Evolutionary conservation across 1,140 invertebrate genomes (phyloP), one percentile per base, ranked within the genome.

Genomic region (Drosophila carrolli): DNA sequence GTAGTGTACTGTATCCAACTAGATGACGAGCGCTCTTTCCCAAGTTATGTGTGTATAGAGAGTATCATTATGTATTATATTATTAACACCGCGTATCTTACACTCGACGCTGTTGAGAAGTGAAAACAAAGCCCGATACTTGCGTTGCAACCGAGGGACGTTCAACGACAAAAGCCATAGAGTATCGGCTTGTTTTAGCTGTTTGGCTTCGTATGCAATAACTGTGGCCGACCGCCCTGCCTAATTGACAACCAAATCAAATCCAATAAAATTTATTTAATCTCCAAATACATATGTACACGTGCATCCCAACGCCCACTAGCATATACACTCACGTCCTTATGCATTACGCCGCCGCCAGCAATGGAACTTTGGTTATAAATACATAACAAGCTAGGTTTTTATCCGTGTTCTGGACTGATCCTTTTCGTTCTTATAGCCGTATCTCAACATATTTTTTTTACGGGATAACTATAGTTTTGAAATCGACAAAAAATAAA

Each of bases 121-220:
- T 75, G 71, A 71, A 62, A 81, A 79, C 78, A 81, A 81, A 55
- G 46, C 11, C 41, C 67, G 75, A 83, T 83, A 83, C 80, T 73
- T 70, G 23, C 58, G 47, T 38, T 13, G 37, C 35, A 27, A 38
- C 35, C 46, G 37, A 56, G n/a, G 44, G 53, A 67, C 32, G 55
- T 63, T 41, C 37, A 32, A 56, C 58, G 19, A 16, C n/a, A 23
- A 19, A 60, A 43, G 41, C 38, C 55, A 63, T 32, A 35, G 27
- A 74, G 70, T 79, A 67, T 78, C 82, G 66, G 70, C 62, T 81
- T 89, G 84, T 90, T 90, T 78, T 78, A 78, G 62, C 67, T 90
- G 81, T 91, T 91, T 81, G 80, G 66, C 86, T 90, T 90, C 85
- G 81, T 85, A 89, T 90, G 85, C 85, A 91, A 90, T 90, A 84